Evolutionary conservation across 2,797 vertebrate genomes (phyloP).

Genomic region (Poecile montanus): DNA sequence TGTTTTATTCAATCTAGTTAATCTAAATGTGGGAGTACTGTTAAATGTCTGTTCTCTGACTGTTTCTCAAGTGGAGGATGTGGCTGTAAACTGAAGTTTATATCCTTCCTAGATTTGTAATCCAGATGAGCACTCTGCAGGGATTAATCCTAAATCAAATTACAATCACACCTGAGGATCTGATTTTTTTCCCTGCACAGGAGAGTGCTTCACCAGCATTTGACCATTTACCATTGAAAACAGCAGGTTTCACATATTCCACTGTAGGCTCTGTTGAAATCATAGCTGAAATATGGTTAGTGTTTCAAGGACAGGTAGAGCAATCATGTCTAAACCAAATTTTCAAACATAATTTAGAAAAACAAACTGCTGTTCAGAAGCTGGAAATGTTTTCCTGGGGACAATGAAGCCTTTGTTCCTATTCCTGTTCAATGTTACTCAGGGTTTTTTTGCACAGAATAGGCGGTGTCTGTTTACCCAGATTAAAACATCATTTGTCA

Average conservation of each 20-base stretch:
- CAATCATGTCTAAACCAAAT: neutral
- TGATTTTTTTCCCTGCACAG: neutral
- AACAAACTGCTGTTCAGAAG: neutral
- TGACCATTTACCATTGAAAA: neutral
- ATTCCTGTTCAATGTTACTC: neutral
- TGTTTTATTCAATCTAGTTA: neutral
- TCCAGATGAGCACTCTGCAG: neutral
- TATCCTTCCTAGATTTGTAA: neutral
- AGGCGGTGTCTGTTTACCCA: slow-evolving; percentile 4
- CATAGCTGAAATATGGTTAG: neutral
- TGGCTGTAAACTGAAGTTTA: neutral
- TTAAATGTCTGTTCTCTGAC: neutral
- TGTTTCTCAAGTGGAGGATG: neutral
- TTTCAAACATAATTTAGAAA: neutral
- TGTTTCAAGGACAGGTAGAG: neutral
- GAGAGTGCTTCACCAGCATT: neutral
- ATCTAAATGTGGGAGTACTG: neutral
- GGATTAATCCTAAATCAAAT: neutral
- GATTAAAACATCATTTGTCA: neutral
- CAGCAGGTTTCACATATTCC: neutral
- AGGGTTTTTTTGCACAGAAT: neutral
- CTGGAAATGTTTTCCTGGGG: neutral
- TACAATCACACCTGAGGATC: neutral
- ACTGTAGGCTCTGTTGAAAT: neutral
- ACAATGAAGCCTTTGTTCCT: slow-evolving; percentile 21